Evolutionary conservation across 1,140 invertebrate genomes (phyloP).

Genomic region (Drosophila pectinifera): DNA sequence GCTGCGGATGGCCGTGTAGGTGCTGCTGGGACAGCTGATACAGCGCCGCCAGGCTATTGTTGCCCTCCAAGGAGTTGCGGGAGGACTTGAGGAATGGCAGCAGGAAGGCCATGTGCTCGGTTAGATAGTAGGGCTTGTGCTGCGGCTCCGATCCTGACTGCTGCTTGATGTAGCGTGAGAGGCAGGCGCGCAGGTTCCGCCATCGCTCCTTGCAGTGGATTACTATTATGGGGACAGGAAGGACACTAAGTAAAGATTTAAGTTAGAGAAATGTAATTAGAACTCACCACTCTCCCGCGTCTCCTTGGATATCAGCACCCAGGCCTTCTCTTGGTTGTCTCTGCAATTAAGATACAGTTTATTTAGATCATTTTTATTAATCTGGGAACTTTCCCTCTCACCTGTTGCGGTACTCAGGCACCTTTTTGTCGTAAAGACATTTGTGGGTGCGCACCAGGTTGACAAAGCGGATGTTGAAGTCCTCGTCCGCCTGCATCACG

Average conservation of each 20-base stretch:
- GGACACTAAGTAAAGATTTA: too few species aligned
- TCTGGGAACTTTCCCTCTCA: slow-evolving; percentile 20
- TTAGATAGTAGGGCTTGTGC: slow-evolving; percentile 84
- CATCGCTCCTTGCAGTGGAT: slow-evolving; percentile 84
- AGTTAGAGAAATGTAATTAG: background rate
- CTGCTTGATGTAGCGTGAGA: slow-evolving; percentile 83
- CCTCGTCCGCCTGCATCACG: slow-evolving; percentile 84
- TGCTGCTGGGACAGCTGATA: slow-evolving; percentile 74
- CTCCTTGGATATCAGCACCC: slow-evolving; percentile 84
- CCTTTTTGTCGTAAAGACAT: slow-evolving; percentile 84
- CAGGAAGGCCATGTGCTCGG: slow-evolving; percentile 84
- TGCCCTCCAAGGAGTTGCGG: slow-evolving; percentile 70
- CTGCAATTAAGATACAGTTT: slow-evolving; percentile 19
- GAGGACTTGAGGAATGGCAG: slow-evolving; percentile 82
- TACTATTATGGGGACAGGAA: slow-evolving; percentile 30
- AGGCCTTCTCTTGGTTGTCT: slow-evolving; percentile 83
- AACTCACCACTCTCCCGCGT: slow-evolving; percentile 76
- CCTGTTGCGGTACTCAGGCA: slow-evolving; percentile 84
- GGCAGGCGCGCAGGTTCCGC: slow-evolving; percentile 81
- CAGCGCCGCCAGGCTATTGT: slow-evolving; percentile 61
- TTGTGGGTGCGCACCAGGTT: slow-evolving; percentile 80
- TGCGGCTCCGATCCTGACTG: slow-evolving; percentile 73
- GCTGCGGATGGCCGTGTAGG: slow-evolving; percentile 23
- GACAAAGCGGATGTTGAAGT: slow-evolving; percentile 84
- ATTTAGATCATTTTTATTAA: background rate